A percentile compares a stretch with the other conserved stretches of the same genome.
These are phyloP conservation scores for Eupithecia subumbrata DNA, from an alignment of 2,888 invertebrate genomes.

Conservation along the genomic window DNA sequence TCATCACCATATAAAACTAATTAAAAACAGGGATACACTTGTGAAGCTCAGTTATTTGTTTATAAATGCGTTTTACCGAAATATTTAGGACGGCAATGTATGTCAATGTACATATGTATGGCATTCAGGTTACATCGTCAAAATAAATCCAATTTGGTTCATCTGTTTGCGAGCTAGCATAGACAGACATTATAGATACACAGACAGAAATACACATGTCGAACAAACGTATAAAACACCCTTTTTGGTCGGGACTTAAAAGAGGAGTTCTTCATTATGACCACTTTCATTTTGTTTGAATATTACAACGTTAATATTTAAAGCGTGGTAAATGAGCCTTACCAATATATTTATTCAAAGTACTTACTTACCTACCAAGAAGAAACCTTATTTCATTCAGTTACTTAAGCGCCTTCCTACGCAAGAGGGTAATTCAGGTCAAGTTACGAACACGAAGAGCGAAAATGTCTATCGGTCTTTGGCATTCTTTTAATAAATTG, in stretches of 20 bases:
- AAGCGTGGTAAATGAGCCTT: no score
- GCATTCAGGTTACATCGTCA: no score
- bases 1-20: no score
- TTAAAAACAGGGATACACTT: no score
- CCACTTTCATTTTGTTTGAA: background rate
- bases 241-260: no score
- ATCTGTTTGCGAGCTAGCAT: background rate
- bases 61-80: no score
- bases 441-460: background rate
- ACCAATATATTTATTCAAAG: background rate
- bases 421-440: background rate
- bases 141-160: background rate
- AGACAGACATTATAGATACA: background rate
- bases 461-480: background rate
- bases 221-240: background rate
- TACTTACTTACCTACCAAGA: background rate
- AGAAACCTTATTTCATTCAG: background rate
- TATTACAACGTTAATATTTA: background rate
- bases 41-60: no score
- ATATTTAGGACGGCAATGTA: no score
- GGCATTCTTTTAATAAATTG: background rate
- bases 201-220: background rate
- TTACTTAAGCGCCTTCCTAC: background rate
- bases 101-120: no score
- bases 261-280: no score